Percentiles rank a stretch among this genome's conserved stretches.
Evolutionary conservation across 2,113 vertebrate genomes (phyloP).

Genomic region (Poicephalus gulielmi): DNA sequence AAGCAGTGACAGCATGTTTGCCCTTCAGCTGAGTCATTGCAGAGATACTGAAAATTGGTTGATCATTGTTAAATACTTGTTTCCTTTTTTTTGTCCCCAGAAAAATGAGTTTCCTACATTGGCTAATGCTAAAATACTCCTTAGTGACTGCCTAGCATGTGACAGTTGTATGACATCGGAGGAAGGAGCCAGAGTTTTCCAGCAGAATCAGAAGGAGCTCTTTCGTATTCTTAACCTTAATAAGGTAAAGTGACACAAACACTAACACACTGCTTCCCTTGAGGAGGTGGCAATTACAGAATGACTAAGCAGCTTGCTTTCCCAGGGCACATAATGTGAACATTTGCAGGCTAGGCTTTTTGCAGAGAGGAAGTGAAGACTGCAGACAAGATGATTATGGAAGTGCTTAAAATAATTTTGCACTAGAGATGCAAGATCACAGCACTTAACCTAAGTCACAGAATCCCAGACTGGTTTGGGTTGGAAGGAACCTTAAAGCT

Average conservation of each 20-base stretch:
- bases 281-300: background rate
- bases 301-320: conserved; percentile 16
- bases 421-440: background rate
- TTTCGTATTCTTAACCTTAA: conserved; percentile 86
- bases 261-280: background rate
- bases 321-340: background rate
- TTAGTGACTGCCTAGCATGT: conserved; percentile 93
- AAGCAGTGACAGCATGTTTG: background rate
- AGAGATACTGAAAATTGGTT: background rate
- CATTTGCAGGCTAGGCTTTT: background rate
- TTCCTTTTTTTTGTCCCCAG: conserved; percentile 37
- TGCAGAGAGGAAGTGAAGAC: conserved; percentile 4
- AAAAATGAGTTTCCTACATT: conserved; percentile 75
- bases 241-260: conserved; percentile 78
- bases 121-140: conserved; percentile 80
- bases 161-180: conserved; percentile 89
- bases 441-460: background rate
- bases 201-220: conserved; percentile 87
- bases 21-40: background rate
- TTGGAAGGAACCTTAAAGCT: background rate
- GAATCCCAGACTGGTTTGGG: background rate
- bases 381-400: background rate
- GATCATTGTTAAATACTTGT: background rate
- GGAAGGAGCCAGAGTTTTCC: conserved; percentile 86
- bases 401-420: background rate